Evolutionary conservation across 2,113 vertebrate genomes (phyloP).

Genomic region (Strix aluco): DNA sequence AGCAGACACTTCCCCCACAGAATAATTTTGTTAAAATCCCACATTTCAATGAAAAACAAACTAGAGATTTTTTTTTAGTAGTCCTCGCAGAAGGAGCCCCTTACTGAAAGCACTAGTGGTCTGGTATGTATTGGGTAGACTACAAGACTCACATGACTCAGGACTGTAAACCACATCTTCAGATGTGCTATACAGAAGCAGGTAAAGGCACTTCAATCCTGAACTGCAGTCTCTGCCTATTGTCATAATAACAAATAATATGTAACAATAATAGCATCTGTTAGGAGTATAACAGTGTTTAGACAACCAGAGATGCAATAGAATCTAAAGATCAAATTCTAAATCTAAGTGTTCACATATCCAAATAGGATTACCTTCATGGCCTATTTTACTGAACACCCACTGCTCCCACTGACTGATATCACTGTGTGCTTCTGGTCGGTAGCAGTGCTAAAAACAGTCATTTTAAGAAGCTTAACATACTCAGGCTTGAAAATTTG

Average conservation of each 20-base stretch:
- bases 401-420: neutral
- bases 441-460: neutral
- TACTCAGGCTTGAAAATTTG: neutral
- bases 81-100: neutral
- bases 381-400: neutral
- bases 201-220: rapidly evolving
- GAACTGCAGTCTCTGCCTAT: neutral
- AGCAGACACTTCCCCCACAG: neutral
- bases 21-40: neutral
- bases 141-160: neutral
- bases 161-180: neutral
- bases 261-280: neutral
- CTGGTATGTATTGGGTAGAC: neutral
- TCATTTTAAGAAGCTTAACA: neutral
- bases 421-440: neutral
- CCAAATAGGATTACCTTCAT: neutral
- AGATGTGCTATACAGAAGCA: neutral
- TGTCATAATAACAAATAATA: neutral
- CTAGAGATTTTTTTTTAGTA: neutral
- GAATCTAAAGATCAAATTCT: neutral
- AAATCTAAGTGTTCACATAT: neutral
- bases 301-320: neutral
- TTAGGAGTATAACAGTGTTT: neutral
- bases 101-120: neutral
- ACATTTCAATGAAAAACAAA: neutral